These are phyloP conservation scores for Meliscaeva auricollis DNA, from an alignment of 2,888 invertebrate species.

Conservation along the genomic window DNA sequence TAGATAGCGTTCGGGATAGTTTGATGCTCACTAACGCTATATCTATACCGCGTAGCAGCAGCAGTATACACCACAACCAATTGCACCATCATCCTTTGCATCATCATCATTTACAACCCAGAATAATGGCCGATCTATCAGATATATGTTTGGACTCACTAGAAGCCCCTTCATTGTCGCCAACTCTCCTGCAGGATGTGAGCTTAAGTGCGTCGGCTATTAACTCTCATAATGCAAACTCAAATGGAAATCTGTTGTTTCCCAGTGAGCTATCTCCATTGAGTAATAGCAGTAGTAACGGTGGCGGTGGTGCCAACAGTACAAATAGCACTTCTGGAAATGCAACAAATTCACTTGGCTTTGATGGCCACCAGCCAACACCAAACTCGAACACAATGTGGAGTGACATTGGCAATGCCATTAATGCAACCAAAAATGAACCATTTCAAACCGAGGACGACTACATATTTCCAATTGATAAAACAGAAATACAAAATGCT, in stretches of 20 bases:
- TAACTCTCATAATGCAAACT: slow-evolving; percentile 47
- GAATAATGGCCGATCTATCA: slow-evolving; percentile 82
- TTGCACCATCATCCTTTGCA: slow-evolving; percentile 83
- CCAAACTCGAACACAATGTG: slow-evolving; percentile 83
- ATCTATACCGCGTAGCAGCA: slow-evolving; percentile 83
- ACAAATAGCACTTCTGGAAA: slow-evolving; percentile 71
- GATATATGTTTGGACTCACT: slow-evolving; percentile 83
- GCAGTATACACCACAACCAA: slow-evolving; percentile 76
- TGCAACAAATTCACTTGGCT: slow-evolving; percentile 77
- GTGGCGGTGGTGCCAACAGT: slow-evolving; percentile 58
- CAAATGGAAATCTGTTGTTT: slow-evolving; percentile 69
- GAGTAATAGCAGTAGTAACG: slow-evolving; percentile 73
- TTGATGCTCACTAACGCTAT: slow-evolving; percentile 83
- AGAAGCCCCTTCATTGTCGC: slow-evolving; percentile 82
- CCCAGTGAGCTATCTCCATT: slow-evolving; percentile 78
- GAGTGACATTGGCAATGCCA: slow-evolving; percentile 83
- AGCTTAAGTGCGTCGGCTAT: slow-evolving; percentile 80
- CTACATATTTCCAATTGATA: slow-evolving; percentile 95
- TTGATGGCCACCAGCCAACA: slow-evolving; percentile 79
- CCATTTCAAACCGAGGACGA: slow-evolving; percentile 93
- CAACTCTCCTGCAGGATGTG: slow-evolving; percentile 83
- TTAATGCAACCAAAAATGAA: slow-evolving; percentile 85
- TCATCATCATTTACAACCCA: slow-evolving; percentile 87
- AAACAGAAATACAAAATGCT: slow-evolving; percentile 92
- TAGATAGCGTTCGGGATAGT: slow-evolving; percentile 77